Evolutionary conservation across 2,797 vertebrate species (phyloP).

Genomic region (Hydrocynus forskahlii): DNA sequence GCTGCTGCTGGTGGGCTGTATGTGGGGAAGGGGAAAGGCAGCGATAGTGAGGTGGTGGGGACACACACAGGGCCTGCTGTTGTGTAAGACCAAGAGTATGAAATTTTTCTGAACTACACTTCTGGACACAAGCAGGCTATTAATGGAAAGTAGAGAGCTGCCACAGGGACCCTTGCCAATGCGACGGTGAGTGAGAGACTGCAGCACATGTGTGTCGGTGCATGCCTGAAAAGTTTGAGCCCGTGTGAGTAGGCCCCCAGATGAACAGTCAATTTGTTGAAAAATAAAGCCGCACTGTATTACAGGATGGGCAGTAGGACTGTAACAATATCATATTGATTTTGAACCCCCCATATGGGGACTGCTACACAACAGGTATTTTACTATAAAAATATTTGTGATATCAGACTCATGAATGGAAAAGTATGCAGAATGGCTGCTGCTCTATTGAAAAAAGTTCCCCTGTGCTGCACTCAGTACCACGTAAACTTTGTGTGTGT

Average conservation of each 20-base stretch:
- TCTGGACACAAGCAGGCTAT: constrained; percentile 56
- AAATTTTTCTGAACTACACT: background rate
- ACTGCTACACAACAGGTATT: background rate
- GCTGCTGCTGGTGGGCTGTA: background rate
- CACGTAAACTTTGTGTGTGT: no score
- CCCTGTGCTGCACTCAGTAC: background rate
- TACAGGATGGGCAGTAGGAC: background rate
- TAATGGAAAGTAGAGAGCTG: constrained; percentile 47
- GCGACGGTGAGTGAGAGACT: constrained; percentile 38
- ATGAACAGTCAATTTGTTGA: background rate
- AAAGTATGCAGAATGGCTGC: background rate
- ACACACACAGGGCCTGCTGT: constrained; percentile 12
- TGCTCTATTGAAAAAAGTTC: background rate
- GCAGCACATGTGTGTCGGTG: constrained; percentile 24
- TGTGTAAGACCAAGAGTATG: constrained; percentile 38
- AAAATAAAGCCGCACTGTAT: background rate
- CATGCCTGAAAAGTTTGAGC: constrained; percentile 4
- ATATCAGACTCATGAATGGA: background rate
- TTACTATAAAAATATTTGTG: background rate
- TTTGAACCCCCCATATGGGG: background rate
- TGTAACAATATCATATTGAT: background rate
- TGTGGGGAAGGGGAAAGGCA: constrained; percentile 21
- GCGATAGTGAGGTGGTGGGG: constrained; percentile 8
- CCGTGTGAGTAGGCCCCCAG: background rate
- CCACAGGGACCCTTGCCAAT: constrained; percentile 24